Percentiles rank a stretch among this genome's conserved stretches.
phyloP scores from a whole-genome alignment of 2,888 invertebrate species.

The Epinotia nisella region DNA sequence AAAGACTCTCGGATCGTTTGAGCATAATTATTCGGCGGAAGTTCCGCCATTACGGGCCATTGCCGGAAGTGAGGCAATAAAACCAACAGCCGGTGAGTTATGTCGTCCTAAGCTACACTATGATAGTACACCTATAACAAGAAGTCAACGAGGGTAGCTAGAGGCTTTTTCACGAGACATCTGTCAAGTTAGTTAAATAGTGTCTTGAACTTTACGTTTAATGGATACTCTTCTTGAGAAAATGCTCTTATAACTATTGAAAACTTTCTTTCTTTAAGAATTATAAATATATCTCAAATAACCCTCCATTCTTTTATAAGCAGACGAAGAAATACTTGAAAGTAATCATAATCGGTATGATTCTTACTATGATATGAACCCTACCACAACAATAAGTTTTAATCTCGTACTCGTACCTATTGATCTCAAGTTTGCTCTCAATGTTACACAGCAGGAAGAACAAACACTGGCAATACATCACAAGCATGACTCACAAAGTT shows the following conservation, averaged over 20 bases:
- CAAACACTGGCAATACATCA: conserved; percentile 21
- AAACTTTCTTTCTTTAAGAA: no score
- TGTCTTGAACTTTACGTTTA: no score
- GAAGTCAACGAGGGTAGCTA: not conserved
- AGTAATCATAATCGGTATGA: no score
- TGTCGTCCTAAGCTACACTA: conserved; percentile 47
- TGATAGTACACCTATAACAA: not conserved
- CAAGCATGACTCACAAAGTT: conserved; percentile 47
- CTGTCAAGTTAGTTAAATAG: no score
- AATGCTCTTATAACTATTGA: no score
- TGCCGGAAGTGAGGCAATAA: conserved; percentile 53
- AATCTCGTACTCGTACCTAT: conserved; percentile 13
- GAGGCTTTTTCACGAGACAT: no score
- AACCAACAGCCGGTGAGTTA: conserved; percentile 59
- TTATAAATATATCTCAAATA: no score
- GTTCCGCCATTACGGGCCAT: conserved; percentile 53
- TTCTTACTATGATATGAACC: not conserved
- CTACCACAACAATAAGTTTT: not conserved
- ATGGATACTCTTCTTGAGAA: no score
- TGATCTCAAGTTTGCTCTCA: conserved; percentile 5
- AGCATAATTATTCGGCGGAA: conserved; percentile 61
- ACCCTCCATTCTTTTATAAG: no score
- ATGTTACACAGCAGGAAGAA: conserved; percentile 1
- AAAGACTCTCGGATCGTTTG: conserved; percentile 40
- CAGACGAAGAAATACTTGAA: no score